Evolutionary conservation across 2,797 vertebrate genomes (phyloP).

Genomic region (Hippoglossus hippoglossus): DNA sequence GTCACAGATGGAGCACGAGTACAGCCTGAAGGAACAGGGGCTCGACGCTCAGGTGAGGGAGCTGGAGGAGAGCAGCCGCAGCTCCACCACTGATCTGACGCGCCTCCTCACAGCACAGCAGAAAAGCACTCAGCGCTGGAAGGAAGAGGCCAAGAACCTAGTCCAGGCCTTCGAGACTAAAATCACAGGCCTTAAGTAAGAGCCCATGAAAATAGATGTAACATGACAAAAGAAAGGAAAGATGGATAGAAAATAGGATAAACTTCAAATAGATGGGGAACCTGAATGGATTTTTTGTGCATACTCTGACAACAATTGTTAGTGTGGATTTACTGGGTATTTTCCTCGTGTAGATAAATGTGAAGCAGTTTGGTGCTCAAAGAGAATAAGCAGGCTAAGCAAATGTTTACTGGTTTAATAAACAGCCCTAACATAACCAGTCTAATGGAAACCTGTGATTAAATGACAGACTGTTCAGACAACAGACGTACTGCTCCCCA

Average conservation of each 20-base stretch:
- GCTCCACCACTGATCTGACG: conserved; percentile 86
- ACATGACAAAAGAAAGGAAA: neutral
- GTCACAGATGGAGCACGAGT: conserved; percentile 91
- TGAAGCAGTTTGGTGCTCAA: neutral
- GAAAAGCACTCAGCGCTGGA: conserved; percentile 90
- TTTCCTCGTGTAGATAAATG: neutral
- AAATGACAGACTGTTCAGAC: too few relatives aligned
- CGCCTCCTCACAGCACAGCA: conserved; percentile 89
- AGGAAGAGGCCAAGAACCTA: conserved; percentile 90
- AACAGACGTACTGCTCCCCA: too few relatives aligned
- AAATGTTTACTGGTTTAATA: too few relatives aligned
- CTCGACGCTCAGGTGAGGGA: conserved; percentile 88
- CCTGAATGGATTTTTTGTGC: too few relatives aligned
- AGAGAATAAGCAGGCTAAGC: too few relatives aligned
- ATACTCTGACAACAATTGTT: neutral
- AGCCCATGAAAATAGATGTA: conserved; percentile 14
- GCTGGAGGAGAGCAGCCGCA: conserved; percentile 89
- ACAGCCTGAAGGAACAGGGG: conserved; percentile 87
- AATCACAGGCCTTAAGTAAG: conserved; percentile 89
- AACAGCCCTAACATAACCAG: too few relatives aligned
- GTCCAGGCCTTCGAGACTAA: conserved; percentile 86
- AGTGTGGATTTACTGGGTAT: neutral
- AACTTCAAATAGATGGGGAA: neutral
- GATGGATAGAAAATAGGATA: neutral
- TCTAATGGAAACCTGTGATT: too few relatives aligned